Evolutionary conservation across 1,140 invertebrate genomes (phyloP), one percentile per base, ranked within the genome.

Genomic region (Anastrepha obliqua): DNA sequence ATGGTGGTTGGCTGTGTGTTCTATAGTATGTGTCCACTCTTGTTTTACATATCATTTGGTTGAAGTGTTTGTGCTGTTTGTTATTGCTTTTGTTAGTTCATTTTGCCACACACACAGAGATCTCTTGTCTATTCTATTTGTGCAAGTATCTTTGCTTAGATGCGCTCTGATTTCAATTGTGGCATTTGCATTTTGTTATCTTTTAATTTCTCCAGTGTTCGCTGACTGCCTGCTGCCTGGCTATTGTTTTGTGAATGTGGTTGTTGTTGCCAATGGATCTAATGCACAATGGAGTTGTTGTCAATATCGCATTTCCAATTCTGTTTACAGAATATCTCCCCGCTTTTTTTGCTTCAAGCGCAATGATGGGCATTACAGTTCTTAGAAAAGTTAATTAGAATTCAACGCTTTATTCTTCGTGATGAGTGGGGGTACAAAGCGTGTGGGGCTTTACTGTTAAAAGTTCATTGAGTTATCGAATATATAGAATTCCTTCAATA

Each of bases 181-280:
- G 67, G 67, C 67, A 74, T 74, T 74, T 74, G 42, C 67, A 74
- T 74, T 74, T 74, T 74, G 67, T 47, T 74, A 74, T 47, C 67
- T 74, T 74, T 47, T 74, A 74, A 74, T 74, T 74, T 74, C 67
- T 74, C 42, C 11, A 7, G 13, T 11, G 5, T 74, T 74, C 67
- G 17, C 15, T 74, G 39, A 42, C 6, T 44, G 2, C 13, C 20
- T 67, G 3, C 5, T 67, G 64, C 15, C 1, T 11, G 20, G 65
- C 42, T 74, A 11, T 29, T 74, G 42, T 44, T 55, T 55, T 47
- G 39, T 74, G 39, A 13, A 5, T 17, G 60, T 13, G 64, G 20
- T 67, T 42, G 0, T 67, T 67, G 64, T 67, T 67, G 29, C 64
- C 64, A 67, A 67, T 15, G 64, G 17, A 39, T 29, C 64, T 67